Evolutionary conservation across 2,888 invertebrate genomes (phyloP).

Genomic region (Blera fallax): DNA sequence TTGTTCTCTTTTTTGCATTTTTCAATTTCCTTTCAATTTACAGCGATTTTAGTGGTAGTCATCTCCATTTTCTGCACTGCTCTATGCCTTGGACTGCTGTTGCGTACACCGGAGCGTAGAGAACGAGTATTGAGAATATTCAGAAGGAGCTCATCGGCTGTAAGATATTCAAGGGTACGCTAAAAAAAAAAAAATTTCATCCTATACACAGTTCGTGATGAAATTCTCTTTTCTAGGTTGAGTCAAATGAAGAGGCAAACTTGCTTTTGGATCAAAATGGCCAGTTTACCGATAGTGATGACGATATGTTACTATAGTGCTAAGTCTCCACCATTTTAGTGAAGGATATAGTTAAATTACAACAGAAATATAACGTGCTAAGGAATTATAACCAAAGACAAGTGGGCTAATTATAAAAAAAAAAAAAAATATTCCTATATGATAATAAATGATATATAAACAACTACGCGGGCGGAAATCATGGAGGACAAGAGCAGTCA

Average conservation of each 20-base stretch:
- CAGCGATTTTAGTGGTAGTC: slow-evolving; percentile 22
- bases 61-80: slow-evolving; percentile 76
- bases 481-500: slow-evolving; percentile 19
- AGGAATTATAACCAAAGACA: slow-evolving; percentile 63
- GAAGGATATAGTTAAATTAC: slow-evolving; percentile 25
- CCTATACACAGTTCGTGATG: too few species aligned
- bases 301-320: slow-evolving; percentile 79
- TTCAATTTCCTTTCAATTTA: slow-evolving; percentile 26
- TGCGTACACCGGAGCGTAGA: slow-evolving; percentile 78
- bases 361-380: background rate
- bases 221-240: slow-evolving; percentile 76
- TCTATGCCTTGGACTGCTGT: slow-evolving; percentile 77
- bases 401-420: background rate
- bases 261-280: slow-evolving; percentile 79
- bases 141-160: slow-evolving; percentile 77
- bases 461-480: background rate
- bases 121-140: slow-evolving; percentile 77
- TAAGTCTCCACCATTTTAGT: slow-evolving; percentile 4
- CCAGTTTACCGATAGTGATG: slow-evolving; percentile 80
- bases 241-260: slow-evolving; percentile 80
- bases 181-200: background rate
- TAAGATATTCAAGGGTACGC: slow-evolving; percentile 79
- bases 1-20: background rate
- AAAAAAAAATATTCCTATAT: slow-evolving; percentile 43
- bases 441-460: slow-evolving; percentile 14